A percentile compares a stretch with the other conserved stretches of the same genome.
Conservation (phyloP, 2,888 invertebrate species). For the Cataglyphis livida region DNA sequence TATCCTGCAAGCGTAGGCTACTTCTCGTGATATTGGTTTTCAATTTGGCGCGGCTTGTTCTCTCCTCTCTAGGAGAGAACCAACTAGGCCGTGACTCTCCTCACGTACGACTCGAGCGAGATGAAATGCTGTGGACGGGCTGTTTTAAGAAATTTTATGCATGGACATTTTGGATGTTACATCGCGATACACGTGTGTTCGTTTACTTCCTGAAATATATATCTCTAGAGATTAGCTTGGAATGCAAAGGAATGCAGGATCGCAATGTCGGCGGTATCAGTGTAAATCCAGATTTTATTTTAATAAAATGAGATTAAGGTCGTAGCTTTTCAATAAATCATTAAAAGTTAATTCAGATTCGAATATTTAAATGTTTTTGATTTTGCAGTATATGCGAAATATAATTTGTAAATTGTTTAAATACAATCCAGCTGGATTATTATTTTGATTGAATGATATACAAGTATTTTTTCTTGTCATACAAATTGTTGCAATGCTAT, state of each 20-base stretch:
- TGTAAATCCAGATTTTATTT: not conserved
- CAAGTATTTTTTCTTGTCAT: not conserved
- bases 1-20: conserved; percentile 36
- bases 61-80: conserved; percentile 9
- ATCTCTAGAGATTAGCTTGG: not conserved
- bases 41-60: conserved; percentile 59
- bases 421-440: not conserved
- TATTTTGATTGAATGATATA: not conserved
- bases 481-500: not conserved
- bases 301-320: not conserved
- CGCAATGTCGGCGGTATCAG: not conserved
- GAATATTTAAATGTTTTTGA: not conserved
- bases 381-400: not conserved
- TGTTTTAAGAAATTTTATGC: conserved; percentile 5
- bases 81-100: not conserved
- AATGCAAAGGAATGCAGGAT: not conserved
- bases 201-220: not conserved
- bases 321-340: not conserved
- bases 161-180: conserved; percentile 3
- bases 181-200: not conserved
- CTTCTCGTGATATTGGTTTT: conserved; percentile 58
- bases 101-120: not conserved
- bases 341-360: not conserved
- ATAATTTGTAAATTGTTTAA: not conserved
- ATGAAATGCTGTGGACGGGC: not conserved